Base-by-base conservation (phyloP, 2,797 vertebrate genomes). In the Xenops minutus region DNA sequence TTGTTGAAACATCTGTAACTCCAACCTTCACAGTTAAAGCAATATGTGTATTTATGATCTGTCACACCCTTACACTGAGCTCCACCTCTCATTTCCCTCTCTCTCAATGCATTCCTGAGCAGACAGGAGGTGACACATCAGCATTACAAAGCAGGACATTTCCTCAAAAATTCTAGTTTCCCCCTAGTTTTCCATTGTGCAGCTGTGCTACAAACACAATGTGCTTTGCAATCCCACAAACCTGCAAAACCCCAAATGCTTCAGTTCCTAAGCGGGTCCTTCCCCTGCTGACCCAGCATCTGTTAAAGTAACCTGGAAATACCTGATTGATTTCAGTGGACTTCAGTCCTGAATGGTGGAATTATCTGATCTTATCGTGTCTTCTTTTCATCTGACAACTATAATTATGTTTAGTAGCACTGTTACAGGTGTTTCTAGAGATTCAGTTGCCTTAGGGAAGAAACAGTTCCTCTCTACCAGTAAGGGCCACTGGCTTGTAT, bases 391-490 rank as follows among this genome's bases (percentile, higher is more conserved):
- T 76, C 68, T 71, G 59, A 84, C 59, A 91, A 6, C 55, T 56
- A 11, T 75, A 81, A 77, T 71, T 86, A 88, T n/a, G 34, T 84
- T 83, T 41, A 81, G 51, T 58, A 79, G 54, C 68, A 69, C 39
- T 92, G 32, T 78, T 59, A 94, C 79, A 92, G 88, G 92, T 94
- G 79, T 92, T 96, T 93, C 48, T 52, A 93, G 30, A 94, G 54
- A 51, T 55, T 94, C 29, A 34, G 66, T 61, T 83, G 88, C 88
- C 63, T 80, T 10, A 32, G 39, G 80, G 73, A 79, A 85, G 44
- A 67, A 73, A 44, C 8, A 62, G 39, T 56, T 68, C 29, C 36
- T 6, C 75, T 83, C 58, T 20, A 21, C 16, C 30, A 68, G 39
- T 48, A 79, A 51, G 30, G 22, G 63, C 32, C 58, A 20, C 55